Conservation (phyloP, 2,113 vertebrate species). For the Asarcornis scutulata region DNA sequence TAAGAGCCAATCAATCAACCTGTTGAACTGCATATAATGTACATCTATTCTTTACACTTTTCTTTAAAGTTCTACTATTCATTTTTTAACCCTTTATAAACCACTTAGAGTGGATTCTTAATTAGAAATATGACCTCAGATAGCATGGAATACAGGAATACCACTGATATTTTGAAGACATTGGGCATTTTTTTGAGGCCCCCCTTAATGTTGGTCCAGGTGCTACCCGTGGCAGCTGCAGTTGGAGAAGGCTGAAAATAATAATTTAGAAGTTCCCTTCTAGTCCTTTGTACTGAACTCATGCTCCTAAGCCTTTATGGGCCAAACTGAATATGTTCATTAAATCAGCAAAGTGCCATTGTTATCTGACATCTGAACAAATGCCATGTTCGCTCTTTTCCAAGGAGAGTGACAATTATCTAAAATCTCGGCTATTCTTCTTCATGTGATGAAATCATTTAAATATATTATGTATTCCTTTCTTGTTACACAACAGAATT, state of each 20-base stretch:
- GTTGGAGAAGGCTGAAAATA: background rate
- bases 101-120: background rate
- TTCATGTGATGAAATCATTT: background rate
- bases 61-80: background rate
- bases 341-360: background rate
- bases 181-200: background rate
- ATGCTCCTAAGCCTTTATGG: background rate
- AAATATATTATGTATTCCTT: background rate
- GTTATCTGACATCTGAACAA: background rate
- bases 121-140: background rate
- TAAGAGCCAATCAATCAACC: background rate
- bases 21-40: background rate
- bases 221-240: background rate
- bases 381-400: background rate
- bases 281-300: background rate
- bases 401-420: background rate
- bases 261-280: background rate
- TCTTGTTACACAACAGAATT: background rate
- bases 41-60: background rate
- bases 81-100: background rate
- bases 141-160: background rate
- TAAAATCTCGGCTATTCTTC: background rate
- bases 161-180: background rate
- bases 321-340: background rate
- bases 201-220: background rate